These are phyloP conservation scores for Catocala sponsa DNA, from an alignment of 2,888 invertebrate genomes.

Conservation along the genomic window DNA sequence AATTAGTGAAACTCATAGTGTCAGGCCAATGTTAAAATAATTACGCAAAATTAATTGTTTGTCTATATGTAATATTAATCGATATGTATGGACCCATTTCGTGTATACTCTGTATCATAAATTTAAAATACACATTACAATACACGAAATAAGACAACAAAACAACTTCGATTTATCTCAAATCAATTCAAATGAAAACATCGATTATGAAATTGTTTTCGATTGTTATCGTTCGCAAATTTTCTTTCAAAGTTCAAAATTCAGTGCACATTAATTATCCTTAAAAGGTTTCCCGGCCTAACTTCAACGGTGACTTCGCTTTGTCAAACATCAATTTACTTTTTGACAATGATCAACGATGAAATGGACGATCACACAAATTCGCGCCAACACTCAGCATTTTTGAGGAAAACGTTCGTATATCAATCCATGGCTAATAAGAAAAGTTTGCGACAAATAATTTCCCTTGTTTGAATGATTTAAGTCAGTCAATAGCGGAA, in stretches of 20 bases:
- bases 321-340: constrained; percentile 83
- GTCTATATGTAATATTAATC: too few relatives aligned
- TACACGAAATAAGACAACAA: neutral
- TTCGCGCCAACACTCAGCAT: constrained; percentile 56
- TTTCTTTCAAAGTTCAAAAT: constrained; percentile 56
- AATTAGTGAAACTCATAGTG: too few relatives aligned
- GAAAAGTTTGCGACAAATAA: constrained; percentile 36
- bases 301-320: constrained; percentile 78
- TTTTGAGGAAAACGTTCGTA: constrained; percentile 34
- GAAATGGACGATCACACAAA: constrained; percentile 64
- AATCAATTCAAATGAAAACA: constrained; percentile 26
- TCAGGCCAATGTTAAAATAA: too few relatives aligned
- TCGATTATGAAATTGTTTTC: constrained; percentile 35
- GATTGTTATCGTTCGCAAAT: constrained; percentile 57
- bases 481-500: constrained; percentile 42
- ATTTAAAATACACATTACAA: too few relatives aligned
- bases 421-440: constrained; percentile 29
- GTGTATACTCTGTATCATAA: too few relatives aligned
- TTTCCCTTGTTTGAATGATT: constrained; percentile 35
- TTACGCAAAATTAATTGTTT: too few relatives aligned
- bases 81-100: too few relatives aligned
- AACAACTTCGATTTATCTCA: constrained; percentile 11
- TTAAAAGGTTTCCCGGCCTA: constrained; percentile 79
- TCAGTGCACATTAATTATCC: constrained; percentile 76
- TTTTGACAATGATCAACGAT: constrained; percentile 83